Percentiles rank a stretch among this genome's conserved stretches.
These are phyloP conservation scores for Limnephilus lunatus DNA, from an alignment of 2,888 invertebrate genomes.

Conservation along the genomic window DNA sequence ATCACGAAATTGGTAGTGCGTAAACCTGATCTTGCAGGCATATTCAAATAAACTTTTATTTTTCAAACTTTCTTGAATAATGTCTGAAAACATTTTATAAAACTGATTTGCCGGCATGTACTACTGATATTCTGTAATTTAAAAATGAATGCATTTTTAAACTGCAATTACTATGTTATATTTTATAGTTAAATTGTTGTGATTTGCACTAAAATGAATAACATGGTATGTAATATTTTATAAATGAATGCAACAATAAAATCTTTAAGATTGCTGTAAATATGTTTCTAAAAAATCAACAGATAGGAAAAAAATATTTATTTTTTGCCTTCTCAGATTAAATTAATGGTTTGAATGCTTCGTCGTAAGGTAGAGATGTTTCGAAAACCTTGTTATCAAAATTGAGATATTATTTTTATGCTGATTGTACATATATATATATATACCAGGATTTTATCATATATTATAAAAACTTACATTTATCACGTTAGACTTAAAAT, in stretches of 20 bases:
- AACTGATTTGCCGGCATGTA: not conserved
- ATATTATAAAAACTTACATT: not conserved
- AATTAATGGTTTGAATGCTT: not conserved
- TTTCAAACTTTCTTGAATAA: not conserved
- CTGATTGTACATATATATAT: not conserved
- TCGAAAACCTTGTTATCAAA: not conserved
- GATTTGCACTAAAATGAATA: slow-evolving; percentile 4
- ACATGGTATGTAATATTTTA: not conserved
- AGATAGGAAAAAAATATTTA: not conserved
- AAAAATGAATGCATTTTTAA: not conserved
- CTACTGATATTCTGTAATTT: not conserved
- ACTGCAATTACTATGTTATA: not conserved
- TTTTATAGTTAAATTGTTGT: slow-evolving; percentile 25
- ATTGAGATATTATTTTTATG: not conserved
- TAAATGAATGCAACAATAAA: not conserved
- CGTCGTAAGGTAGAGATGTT: not conserved
- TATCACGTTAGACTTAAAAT: not conserved
- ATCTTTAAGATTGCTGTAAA: slow-evolving; percentile 21
- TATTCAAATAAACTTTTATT: not conserved
- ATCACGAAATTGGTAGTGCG: not conserved
- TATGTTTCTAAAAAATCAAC: not conserved
- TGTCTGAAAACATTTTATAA: not conserved
- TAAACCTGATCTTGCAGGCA: not conserved
- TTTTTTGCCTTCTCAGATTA: not conserved
- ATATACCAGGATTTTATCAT: slow-evolving; percentile 2